These are phyloP conservation scores for Rhadinocentrus ornatus DNA, from an alignment of 2,797 vertebrate species.

Conservation along the genomic window DNA sequence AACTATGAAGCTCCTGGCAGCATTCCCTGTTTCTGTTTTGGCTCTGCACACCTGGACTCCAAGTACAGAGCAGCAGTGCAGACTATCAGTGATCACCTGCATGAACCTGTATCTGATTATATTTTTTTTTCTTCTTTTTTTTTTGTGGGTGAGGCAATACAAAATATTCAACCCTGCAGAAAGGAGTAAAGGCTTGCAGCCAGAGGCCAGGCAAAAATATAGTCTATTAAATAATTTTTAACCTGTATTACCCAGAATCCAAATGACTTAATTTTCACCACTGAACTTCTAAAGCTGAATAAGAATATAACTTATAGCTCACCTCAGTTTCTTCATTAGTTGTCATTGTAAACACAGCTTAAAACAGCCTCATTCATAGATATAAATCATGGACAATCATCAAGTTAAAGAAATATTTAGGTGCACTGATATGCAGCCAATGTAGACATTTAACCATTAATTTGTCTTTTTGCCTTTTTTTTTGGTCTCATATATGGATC, in stretches of 20 bases:
- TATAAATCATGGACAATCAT: background rate
- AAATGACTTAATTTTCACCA: background rate
- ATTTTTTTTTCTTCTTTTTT: slow-evolving; percentile 1
- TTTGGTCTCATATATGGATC: background rate
- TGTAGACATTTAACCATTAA: too few species aligned
- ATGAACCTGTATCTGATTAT: slow-evolving; percentile 39
- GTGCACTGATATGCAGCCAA: too few species aligned
- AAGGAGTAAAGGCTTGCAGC: slow-evolving; percentile 16
- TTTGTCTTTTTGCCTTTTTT: too few species aligned
- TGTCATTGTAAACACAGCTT: background rate
- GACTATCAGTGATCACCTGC: slow-evolving; percentile 57
- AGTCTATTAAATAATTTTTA: slow-evolving; percentile 2
- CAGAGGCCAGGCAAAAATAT: slow-evolving; percentile 21
- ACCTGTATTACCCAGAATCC: background rate
- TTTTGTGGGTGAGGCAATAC: slow-evolving; percentile 5
- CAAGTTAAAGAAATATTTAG: background rate
- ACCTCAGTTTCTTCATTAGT: background rate
- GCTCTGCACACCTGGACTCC: slow-evolving; percentile 74
- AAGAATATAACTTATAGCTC: background rate
- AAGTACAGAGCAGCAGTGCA: slow-evolving; percentile 49
- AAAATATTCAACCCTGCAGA: slow-evolving; percentile 8
- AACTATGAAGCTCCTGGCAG: slow-evolving; percentile 54
- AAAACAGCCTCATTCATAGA: background rate
- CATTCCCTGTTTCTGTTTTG: slow-evolving; percentile 42
- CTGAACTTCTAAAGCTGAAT: background rate